phyloP scores from a whole-genome alignment of 2,113 vertebrate genomes.

The Caracal caracal region DNA sequence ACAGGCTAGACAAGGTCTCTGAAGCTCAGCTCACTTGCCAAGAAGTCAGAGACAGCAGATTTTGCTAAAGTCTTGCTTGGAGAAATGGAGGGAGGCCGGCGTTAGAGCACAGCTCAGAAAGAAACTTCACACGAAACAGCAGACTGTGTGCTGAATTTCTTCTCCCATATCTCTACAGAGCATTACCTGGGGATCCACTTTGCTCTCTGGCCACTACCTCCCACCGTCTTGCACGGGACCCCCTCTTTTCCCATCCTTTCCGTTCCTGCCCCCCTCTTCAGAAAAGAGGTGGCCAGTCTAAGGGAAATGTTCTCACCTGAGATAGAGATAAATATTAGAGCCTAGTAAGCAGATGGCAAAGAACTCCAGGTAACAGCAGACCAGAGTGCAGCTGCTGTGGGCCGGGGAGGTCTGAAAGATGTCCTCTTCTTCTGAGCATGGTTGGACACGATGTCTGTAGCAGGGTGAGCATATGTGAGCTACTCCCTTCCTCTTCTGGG shows the following conservation, averaged over 20 bases:
- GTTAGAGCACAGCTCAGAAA: background rate
- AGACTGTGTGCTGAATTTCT: background rate
- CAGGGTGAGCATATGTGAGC: no score
- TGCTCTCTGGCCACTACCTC: background rate
- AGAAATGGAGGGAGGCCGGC: background rate
- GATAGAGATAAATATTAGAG: background rate
- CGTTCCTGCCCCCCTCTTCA: background rate
- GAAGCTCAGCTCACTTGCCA: background rate
- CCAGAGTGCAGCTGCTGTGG: background rate
- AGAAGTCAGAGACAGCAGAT: background rate
- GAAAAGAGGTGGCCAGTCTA: background rate
- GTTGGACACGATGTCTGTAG: background rate
- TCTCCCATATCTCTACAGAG: background rate
- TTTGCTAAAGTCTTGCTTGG: background rate
- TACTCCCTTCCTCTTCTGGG: no score
- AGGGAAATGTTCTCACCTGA: background rate
- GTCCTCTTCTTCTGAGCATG: background rate
- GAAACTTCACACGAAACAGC: background rate
- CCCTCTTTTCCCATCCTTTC: background rate
- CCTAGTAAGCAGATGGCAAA: background rate
- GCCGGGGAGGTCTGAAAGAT: background rate
- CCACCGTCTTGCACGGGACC: accelerated
- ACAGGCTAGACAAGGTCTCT: background rate
- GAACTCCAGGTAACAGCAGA: no score
- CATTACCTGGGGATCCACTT: background rate